A percentile compares a stretch with the other conserved stretches of the same genome.
phyloP scores from a whole-genome alignment of 2,888 invertebrate species.

The Drosophila buzzatii region DNA sequence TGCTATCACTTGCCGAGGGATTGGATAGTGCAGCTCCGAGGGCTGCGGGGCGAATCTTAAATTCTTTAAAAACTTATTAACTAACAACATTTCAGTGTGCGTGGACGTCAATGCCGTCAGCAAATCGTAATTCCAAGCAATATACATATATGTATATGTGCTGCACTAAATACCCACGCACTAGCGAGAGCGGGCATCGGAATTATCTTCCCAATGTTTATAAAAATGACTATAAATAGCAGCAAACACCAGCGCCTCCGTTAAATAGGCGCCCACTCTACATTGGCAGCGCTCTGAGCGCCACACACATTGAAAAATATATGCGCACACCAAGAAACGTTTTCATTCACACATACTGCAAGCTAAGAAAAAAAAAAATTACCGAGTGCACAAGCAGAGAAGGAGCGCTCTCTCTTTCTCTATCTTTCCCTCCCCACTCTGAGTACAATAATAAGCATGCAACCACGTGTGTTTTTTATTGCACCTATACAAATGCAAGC shows the following conservation, averaged over 20 bases:
- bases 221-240: constrained; percentile 74
- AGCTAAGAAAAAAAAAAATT: constrained; percentile 1
- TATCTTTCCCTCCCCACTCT: background rate
- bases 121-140: constrained; percentile 49
- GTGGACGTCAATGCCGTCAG: constrained; percentile 54
- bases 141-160: constrained; percentile 33
- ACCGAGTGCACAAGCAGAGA: constrained; percentile 32
- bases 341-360: constrained; percentile 17
- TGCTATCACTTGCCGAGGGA: background rate
- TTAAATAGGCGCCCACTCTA: constrained; percentile 59
- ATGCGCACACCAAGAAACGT: constrained; percentile 4
- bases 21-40: background rate
- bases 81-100: constrained; percentile 48
- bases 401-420: background rate
- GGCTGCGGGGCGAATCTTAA: constrained; percentile 21
- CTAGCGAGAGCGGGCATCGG: constrained; percentile 42
- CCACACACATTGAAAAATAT: constrained; percentile 31
- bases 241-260: constrained; percentile 57
- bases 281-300: constrained; percentile 35
- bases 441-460: constrained; percentile 60
- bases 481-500: constrained; percentile 39
- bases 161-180: constrained; percentile 42
- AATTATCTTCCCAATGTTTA: constrained; percentile 74
- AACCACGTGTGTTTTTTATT: constrained; percentile 79
- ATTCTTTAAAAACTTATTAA: constrained; percentile 49